phyloP scores from a whole-genome alignment of 2,888 invertebrate genomes.

The Dryocosmus kuriphilus region DNA sequence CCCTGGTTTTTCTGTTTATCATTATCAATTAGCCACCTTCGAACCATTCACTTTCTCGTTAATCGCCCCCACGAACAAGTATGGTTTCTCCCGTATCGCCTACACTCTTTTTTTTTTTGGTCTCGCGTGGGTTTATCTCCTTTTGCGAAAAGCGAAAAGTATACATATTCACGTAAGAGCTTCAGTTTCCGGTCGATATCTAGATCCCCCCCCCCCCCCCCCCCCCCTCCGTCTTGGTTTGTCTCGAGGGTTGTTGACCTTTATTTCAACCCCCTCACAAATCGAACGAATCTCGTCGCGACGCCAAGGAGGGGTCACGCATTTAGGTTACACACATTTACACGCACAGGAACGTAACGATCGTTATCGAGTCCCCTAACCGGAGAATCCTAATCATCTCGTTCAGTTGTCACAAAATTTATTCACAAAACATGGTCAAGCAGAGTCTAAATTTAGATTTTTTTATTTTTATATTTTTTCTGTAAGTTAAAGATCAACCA shows the following conservation, averaged over 20 bases:
- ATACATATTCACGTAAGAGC: conserved; percentile 45
- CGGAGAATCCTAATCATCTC: conserved; percentile 14
- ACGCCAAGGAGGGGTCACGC: conserved; percentile 39
- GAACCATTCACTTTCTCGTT: not conserved
- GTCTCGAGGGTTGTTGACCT: conserved; percentile 66
- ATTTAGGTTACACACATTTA: conserved; percentile 38
- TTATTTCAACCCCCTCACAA: conserved; percentile 57
- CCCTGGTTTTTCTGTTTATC: not conserved
- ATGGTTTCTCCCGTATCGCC: not conserved
- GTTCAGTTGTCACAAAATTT: not conserved
- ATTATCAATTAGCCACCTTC: not conserved
- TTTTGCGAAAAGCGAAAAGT: not conserved
- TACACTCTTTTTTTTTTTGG: not conserved
- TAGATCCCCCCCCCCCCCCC: conserved; percentile 52
- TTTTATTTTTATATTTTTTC: not conserved
- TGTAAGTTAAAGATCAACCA: too few species aligned
- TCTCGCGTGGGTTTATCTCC: conserved; percentile 20
- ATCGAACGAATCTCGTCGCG: conserved; percentile 39
- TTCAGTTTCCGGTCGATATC: conserved; percentile 62
- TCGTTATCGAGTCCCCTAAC: conserved; percentile 3
- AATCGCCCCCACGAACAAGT: not conserved
- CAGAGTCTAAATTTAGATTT: not conserved
- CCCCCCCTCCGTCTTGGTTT: conserved; percentile 48
- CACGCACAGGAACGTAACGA: conserved; percentile 32
- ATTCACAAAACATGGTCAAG: not conserved